Percentiles rank a stretch among this genome's conserved stretches.
These are phyloP conservation scores for Pocota personata DNA, from an alignment of 2,888 invertebrate genomes.

Conservation along the genomic window DNA sequence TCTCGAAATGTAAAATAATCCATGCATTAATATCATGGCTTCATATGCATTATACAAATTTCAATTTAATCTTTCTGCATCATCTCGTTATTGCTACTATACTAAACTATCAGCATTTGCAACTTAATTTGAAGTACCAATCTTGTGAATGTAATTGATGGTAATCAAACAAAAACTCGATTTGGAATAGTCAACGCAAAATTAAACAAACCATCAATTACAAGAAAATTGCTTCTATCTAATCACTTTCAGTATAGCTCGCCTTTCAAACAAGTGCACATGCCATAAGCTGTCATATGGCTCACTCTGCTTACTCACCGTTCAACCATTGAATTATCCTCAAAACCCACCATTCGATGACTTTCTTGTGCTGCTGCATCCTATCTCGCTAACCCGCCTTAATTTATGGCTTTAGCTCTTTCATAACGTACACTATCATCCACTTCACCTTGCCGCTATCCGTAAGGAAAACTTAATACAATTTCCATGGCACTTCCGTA, in stretches of 20 bases:
- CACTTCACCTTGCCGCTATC: neutral
- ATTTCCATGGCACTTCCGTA: conserved; percentile 13
- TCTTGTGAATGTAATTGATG: neutral
- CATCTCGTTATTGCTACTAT: too few species aligned
- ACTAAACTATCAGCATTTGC: too few species aligned
- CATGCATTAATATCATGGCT: too few species aligned
- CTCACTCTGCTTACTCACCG: conserved; percentile 3
- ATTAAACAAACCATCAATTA: neutral
- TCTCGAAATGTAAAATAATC: too few species aligned
- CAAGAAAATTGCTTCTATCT: neutral
- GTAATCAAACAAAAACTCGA: neutral
- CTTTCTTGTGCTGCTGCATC: neutral
- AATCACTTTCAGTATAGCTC: neutral
- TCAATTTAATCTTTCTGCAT: too few species aligned
- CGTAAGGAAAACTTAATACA: neutral
- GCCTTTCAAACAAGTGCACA: neutral
- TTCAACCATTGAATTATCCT: conserved; percentile 16
- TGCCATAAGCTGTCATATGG: neutral
- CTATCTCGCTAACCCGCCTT: neutral
- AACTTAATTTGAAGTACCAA: neutral
- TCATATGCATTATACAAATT: too few species aligned
- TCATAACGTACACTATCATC: neutral
- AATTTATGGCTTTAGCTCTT: conserved; percentile 10
- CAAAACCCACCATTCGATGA: neutral
- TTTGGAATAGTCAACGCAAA: neutral